phyloP scores from a whole-genome alignment of 2,888 invertebrate species.

The Dendrolimus pini region DNA sequence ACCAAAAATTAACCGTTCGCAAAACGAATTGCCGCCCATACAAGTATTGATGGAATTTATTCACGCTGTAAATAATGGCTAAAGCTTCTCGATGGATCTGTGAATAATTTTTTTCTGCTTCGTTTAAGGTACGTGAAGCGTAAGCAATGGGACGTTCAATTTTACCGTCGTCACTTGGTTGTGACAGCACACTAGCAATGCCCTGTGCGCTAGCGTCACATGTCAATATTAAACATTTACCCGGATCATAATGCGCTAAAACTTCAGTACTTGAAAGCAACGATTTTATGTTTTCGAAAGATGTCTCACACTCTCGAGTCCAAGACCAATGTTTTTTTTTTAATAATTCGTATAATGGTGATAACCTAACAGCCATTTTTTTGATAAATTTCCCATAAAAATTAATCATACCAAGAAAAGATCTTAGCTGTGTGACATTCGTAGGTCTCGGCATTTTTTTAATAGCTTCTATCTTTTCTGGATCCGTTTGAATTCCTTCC shows the following conservation, averaged over 20 bases:
- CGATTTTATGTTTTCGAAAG: slow-evolving; percentile 13
- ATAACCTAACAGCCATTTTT: slow-evolving; percentile 6
- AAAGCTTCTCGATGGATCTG: too few species aligned
- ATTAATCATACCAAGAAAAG: slow-evolving; percentile 13
- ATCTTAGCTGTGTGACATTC: slow-evolving; percentile 10
- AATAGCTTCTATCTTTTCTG: slow-evolving; percentile 6
- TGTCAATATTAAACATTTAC: slow-evolving; percentile 12
- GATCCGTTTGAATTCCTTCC: slow-evolving; percentile 5
- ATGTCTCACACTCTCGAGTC: slow-evolving; percentile 2
- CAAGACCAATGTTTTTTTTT: slow-evolving; percentile 13
- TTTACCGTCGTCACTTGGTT: slow-evolving; percentile 14
- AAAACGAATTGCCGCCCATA: too few species aligned
- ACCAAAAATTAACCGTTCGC: too few species aligned
- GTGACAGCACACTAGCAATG: slow-evolving; percentile 16
- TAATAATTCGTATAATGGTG: slow-evolving; percentile 11
- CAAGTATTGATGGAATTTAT: too few species aligned
- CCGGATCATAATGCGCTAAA: slow-evolving; percentile 16
- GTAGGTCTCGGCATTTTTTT: slow-evolving; percentile 4
- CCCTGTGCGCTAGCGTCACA: slow-evolving; percentile 18
- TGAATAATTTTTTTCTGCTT: too few species aligned
- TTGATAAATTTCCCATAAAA: too few species aligned
- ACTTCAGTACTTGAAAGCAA: slow-evolving; percentile 9
- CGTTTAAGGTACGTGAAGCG: too few species aligned
- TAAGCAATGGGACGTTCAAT: too few species aligned
- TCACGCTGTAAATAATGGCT: too few species aligned